These are phyloP conservation scores for Nyctereutes procyonoides DNA, from an alignment of 2,113 vertebrate species.

Conservation along the genomic window DNA sequence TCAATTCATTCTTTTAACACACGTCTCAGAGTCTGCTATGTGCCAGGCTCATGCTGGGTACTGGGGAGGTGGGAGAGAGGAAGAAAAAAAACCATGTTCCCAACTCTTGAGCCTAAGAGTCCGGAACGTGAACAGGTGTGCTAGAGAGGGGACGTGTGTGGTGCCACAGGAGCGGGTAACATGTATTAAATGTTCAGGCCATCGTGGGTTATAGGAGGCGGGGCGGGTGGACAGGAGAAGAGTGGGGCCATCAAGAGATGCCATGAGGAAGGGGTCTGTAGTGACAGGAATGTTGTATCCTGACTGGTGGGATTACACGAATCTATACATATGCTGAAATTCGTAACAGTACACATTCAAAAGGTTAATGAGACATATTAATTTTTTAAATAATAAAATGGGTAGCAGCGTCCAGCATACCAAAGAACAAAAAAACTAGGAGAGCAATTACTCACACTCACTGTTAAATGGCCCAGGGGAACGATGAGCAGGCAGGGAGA, in stretches of 20 bases:
- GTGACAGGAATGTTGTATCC: neutral
- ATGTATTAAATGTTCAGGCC: neutral
- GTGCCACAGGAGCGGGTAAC: neutral
- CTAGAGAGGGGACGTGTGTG: neutral
- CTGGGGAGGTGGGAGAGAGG: neutral
- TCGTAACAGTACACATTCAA: neutral
- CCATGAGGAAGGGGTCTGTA: neutral
- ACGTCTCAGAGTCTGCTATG: neutral
- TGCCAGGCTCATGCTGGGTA: neutral
- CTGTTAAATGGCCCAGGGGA: too few relatives aligned
- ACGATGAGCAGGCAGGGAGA: neutral
- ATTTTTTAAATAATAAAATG: neutral
- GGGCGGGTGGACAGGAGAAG: too few relatives aligned
- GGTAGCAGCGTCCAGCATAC: neutral
- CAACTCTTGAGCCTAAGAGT: neutral
- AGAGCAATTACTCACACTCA: rapidly evolving
- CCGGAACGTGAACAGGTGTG: neutral
- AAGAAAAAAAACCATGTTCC: neutral
- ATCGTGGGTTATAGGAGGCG: neutral
- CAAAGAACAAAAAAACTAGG: neutral
- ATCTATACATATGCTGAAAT: neutral
- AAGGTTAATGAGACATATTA: neutral
- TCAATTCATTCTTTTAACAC: neutral
- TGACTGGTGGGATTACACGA: too few relatives aligned
- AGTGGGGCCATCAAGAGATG: neutral